Evolutionary conservation across 1,140 invertebrate genomes (phyloP), one percentile per base, ranked within the genome.

Genomic region (Lethocerus indicus): DNA sequence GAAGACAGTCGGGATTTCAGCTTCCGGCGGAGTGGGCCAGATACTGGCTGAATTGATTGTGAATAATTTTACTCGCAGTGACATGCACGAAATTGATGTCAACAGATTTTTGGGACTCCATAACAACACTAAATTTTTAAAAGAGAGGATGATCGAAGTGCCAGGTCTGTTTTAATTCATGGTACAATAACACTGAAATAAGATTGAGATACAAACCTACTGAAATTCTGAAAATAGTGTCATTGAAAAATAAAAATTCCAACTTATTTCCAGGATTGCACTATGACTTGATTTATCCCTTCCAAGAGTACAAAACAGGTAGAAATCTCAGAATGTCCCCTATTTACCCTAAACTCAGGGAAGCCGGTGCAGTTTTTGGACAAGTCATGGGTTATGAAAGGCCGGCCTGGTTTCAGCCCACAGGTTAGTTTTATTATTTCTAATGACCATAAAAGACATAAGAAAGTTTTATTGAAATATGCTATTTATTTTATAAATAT

Each of bases 311-410:
- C 57, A 73, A 82, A 64, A 89, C 81, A 7, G 89, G 90, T 0
- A 69, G 93, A 45, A 93, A 94, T 67, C 67, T 98, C 14, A 69
- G 94, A 53, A 91, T 93, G 75, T 97, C 94, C 1, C 92, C 94
- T 0, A 87, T 99, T 52, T 96, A 94, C 72, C 87, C 92, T 1
- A 82, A 87, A 52, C 66, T 97, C 1, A 75, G 83, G 61, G 82
- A 87, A 61, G 84, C 83, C 28, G 94, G 94, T 1, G 95, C 90
- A n/a, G 81, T 94, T 12, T 98, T 98, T 69, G 89, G 89, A 7
- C 92, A 97, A 66, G 89, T 90, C 24, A 97, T 98, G 90, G 94
- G 93, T 1, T 98, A 98, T 64, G 95, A 98, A 65, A 70, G 94
- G 56, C 88, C 94, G 0, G 78, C 87, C 29, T 98, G 87, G 77